Evolutionary conservation across 2,888 invertebrate genomes (phyloP).

Genomic region (Caenorhabditis sulstoni): DNA sequence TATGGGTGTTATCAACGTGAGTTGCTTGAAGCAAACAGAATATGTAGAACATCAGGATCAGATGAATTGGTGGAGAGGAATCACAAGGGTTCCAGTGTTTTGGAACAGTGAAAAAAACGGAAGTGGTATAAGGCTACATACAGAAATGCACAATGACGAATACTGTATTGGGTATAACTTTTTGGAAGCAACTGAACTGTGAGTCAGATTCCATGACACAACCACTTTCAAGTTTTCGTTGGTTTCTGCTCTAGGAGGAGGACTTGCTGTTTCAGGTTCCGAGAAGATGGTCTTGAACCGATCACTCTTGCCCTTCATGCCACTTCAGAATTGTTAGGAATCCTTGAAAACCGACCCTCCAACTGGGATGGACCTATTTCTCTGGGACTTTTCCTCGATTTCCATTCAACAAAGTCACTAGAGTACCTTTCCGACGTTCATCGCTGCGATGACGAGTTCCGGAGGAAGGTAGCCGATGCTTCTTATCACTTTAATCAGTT

Average conservation of each 20-base stretch:
- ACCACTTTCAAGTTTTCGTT: no score
- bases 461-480: no score
- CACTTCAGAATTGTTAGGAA: constrained; percentile 54
- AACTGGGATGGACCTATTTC: constrained; percentile 71
- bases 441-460: constrained; percentile 51
- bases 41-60: no score
- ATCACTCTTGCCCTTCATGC: constrained; percentile 61
- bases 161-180: constrained; percentile 41
- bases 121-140: no score
- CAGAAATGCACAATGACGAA: constrained; percentile 34
- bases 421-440: constrained; percentile 55
- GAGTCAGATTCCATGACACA: no score
- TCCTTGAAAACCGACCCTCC: constrained; percentile 16
- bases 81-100: no score
- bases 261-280: constrained; percentile 50
- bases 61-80: no score
- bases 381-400: constrained; percentile 61
- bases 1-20: no score
- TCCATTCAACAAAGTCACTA: constrained; percentile 40
- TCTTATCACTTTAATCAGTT: no score
- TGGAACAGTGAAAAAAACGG: no score
- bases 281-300: constrained; percentile 62
- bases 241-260: no score
- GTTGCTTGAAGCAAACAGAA: no score
- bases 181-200: constrained; percentile 14